These are phyloP conservation scores for Mylabris sibirica DNA, from an alignment of 2,888 invertebrate species.

Conservation along the genomic window DNA sequence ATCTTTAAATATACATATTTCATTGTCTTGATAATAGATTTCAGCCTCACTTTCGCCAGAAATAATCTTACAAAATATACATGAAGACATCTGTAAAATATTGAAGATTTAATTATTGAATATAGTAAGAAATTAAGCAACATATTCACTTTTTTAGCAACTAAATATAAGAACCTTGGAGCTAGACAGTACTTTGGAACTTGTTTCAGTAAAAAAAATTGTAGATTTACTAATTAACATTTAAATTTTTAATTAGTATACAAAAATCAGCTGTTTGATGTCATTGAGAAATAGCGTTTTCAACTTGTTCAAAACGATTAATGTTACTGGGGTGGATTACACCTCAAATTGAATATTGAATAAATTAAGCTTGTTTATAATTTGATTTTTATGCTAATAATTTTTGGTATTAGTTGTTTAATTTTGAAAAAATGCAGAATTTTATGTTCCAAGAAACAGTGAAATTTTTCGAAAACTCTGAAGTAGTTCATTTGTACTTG, in stretches of 20 bases:
- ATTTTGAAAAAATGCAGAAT: too few relatives aligned
- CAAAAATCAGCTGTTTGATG: background rate
- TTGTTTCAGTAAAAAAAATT: conserved; percentile 1
- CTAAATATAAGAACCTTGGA: background rate
- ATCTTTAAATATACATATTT: conserved; percentile 81
- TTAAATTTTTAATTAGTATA: background rate
- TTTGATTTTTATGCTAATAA: too few relatives aligned
- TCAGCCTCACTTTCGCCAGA: conserved; percentile 68
- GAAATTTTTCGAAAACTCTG: too few relatives aligned
- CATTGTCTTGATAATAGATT: conserved; percentile 76
- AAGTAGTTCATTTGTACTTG: too few relatives aligned
- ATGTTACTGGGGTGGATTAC: too few relatives aligned
- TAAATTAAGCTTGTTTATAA: too few relatives aligned
- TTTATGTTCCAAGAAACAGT: too few relatives aligned
- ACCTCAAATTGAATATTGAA: too few relatives aligned
- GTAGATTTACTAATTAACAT: background rate
- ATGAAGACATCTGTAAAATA: conserved; percentile 53
- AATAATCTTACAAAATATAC: conserved; percentile 80
- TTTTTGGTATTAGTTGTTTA: too few relatives aligned
- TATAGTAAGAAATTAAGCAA: background rate
- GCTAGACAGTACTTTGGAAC: conserved; percentile 5
- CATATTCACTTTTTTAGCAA: background rate
- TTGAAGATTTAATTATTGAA: background rate
- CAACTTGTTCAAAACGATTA: too few relatives aligned
- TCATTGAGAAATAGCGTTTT: too few relatives aligned